phyloP scores from a whole-genome alignment of 2,888 invertebrate species.

The Sympetrum striolatum region DNA sequence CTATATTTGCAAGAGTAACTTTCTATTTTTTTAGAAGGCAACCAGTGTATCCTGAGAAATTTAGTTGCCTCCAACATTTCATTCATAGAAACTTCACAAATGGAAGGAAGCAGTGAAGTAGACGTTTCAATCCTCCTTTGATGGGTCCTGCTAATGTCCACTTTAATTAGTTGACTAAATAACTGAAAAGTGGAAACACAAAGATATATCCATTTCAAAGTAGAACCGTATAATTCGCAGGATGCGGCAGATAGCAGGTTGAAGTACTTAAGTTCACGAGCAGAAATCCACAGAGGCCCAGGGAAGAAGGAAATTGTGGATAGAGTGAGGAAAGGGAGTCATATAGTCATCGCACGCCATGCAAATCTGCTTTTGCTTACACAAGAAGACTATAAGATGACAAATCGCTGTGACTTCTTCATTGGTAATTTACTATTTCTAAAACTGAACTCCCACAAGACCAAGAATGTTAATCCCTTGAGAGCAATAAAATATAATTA shows the following conservation, averaged over 20 bases:
- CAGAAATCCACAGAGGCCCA: constrained; percentile 59
- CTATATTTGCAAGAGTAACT: no score
- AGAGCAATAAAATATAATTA: no score
- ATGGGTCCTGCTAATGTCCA: no score
- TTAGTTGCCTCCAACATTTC: no score
- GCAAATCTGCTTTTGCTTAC: constrained; percentile 77
- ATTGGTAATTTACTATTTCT: constrained; percentile 63
- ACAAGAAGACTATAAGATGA: constrained; percentile 70
- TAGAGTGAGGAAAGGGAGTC: constrained; percentile 70
- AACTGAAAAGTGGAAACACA: no score
- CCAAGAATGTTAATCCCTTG: not conserved
- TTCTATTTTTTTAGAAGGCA: no score
- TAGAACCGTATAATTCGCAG: constrained; percentile 53
- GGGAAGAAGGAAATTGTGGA: constrained; percentile 61
- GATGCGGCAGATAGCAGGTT: constrained; percentile 69
- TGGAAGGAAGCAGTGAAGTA: no score
- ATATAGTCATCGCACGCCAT: constrained; percentile 83
- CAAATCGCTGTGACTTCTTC: constrained; percentile 76
- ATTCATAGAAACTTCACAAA: no score
- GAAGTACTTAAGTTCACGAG: constrained; percentile 65
- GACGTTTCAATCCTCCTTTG: no score
- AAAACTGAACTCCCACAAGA: not conserved
- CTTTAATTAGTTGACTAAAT: no score
- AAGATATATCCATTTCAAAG: no score
- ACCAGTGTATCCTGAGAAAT: no score